Conservation (phyloP, 2,888 invertebrate genomes). For the Hetaerina titia region DNA sequence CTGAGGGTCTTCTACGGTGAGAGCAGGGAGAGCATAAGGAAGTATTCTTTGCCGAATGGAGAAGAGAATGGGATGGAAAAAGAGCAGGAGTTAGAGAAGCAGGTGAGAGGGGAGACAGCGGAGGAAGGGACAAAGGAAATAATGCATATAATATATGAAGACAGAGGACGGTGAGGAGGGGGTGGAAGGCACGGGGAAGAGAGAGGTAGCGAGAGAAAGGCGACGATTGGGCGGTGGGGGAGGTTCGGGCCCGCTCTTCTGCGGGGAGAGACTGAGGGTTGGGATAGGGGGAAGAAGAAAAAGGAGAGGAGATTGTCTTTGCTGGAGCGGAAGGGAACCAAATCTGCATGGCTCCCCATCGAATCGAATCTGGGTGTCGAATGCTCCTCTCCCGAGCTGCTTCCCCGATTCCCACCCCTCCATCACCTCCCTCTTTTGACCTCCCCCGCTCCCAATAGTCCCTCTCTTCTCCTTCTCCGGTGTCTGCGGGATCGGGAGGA, state of each 20-base stretch:
- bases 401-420: background rate
- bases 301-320: constrained; percentile 46
- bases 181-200: background rate
- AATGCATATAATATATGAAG: no score
- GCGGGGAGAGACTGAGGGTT: background rate
- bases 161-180: background rate
- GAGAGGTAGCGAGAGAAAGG: background rate
- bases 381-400: background rate
- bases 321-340: constrained; percentile 13
- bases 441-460: background rate
- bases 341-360: constrained; percentile 51
- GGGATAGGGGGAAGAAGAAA: background rate
- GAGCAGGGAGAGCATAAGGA: background rate
- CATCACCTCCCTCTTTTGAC: background rate
- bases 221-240: background rate
- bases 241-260: background rate
- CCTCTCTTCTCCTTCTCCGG: background rate
- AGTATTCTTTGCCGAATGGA: no score
- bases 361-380: constrained; percentile 59
- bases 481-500: background rate
- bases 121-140: background rate
- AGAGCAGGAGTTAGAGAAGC: background rate
- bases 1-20: no score
- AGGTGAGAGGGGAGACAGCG: background rate
- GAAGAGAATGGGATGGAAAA: no score